Evolutionary conservation across 1,140 invertebrate species (phyloP), one percentile per base, ranked within the genome.

Genomic region (Myzus persicae): DNA sequence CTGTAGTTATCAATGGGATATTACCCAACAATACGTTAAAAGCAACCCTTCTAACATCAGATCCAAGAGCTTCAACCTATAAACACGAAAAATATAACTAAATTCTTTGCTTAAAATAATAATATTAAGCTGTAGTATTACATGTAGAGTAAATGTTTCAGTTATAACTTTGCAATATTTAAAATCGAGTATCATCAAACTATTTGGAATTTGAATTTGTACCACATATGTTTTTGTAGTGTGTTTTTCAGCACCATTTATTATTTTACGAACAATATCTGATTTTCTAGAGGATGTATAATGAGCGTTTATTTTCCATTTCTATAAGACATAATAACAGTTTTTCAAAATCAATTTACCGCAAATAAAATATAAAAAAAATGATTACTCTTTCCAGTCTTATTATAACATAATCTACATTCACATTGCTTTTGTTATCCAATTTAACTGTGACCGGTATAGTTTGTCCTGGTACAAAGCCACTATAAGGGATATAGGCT

Each of bases 381-480:
- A n/a, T 44, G 48, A 85, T 87, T 94, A 95, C 96, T 95, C 96
- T 97, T 91, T 96, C 95, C 7, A 97, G 94, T 93, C 96, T 95
- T 93, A 97, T 95, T 94, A 96, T 96, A 0, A 97, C 94, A 24
- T 95, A 95, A 44, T 96, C 95, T 22, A 97, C 95, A 91, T 96
- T 95, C n/a, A 97, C 95, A 95, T 96, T 96, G n/a, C 97, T 97
- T 91, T 96, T 95, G 94, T 97, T 97, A 93, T 97, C 97, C 91
- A 97, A 96, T 94, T 97, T 96, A 67, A 97, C 95, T 90, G 95
- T 96, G 4, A 97, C 95, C 1, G 97, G 96, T 94, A 97, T 96
- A 44, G 95, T 95, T 95, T 97, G 97, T 2, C 97, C 97, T 6
- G 97, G 96, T 59, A 97, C 97, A 94, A 96, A 97, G 11, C 97